These are phyloP conservation scores for Oscheius sp. DNA, from an alignment of 2,888 invertebrate genomes.

Conservation along the genomic window DNA sequence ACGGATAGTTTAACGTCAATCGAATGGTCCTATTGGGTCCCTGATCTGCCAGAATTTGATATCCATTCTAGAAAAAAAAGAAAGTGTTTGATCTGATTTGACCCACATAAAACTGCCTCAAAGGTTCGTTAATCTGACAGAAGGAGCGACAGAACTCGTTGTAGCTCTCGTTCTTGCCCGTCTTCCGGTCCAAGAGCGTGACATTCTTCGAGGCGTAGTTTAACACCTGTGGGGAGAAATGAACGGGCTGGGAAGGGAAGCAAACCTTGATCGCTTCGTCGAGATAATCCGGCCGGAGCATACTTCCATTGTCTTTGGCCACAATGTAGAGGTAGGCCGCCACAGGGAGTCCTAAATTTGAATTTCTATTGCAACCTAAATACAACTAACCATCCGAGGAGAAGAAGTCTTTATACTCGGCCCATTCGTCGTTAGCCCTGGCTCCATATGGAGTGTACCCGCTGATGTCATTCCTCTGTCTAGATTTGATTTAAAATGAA, in stretches of 20 bases:
- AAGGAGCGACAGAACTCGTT: slow-evolving; percentile 64
- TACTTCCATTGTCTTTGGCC: slow-evolving; percentile 67
- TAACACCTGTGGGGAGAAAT: background rate
- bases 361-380: no score
- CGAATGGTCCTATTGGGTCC: slow-evolving; percentile 38
- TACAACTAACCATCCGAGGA: slow-evolving; percentile 29
- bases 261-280: slow-evolving; percentile 62
- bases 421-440: slow-evolving; percentile 48
- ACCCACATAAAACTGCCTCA: slow-evolving; percentile 60
- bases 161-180: slow-evolving; percentile 56
- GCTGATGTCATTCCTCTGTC: slow-evolving; percentile 62
- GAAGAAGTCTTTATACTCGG: slow-evolving; percentile 47
- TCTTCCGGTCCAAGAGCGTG: slow-evolving; percentile 15
- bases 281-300: slow-evolving; percentile 61
- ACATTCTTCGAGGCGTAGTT: slow-evolving; percentile 23
- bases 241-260: background rate
- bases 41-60: slow-evolving; percentile 53
- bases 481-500: slow-evolving; percentile 28
- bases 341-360: slow-evolving; percentile 44
- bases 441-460: slow-evolving; percentile 68
- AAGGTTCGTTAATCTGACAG: slow-evolving; percentile 67
- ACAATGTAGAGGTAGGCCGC: slow-evolving; percentile 63
- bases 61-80: slow-evolving; percentile 54
- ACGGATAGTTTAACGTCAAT: slow-evolving; percentile 62
- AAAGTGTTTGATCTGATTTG: background rate